phyloP scores from a whole-genome alignment of 2,113 vertebrate genomes.

The Pseudorhombus dupliciocellatus region DNA sequence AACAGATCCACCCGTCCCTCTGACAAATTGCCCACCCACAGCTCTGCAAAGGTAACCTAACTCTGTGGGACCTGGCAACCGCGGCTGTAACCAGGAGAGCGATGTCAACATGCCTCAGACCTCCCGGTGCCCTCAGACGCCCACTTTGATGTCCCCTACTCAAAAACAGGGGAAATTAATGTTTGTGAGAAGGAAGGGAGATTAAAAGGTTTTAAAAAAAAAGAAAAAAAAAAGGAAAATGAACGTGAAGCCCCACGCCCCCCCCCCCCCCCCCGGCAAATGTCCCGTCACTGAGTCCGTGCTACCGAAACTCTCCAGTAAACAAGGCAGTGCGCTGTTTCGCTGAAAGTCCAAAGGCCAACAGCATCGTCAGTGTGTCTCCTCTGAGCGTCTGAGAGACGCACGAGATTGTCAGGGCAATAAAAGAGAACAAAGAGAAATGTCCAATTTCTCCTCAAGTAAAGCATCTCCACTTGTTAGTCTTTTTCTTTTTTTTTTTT shows the following conservation, averaged over 20 bases:
- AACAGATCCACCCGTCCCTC: too few species aligned
- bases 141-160: conserved; percentile 44
- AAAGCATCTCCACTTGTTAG: neutral
- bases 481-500: too few species aligned
- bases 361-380: neutral
- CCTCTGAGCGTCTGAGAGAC: conserved; percentile 15
- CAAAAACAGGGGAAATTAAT: conserved; percentile 14
- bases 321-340: conserved; percentile 3
- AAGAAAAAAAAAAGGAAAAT: neutral
- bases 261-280: conserved; percentile 14
- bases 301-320: conserved; percentile 2
- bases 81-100: conserved; percentile 37
- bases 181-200: conserved; percentile 11
- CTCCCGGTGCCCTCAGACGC: conserved; percentile 34
- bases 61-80: neutral
- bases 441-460: neutral
- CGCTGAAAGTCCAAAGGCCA: neutral
- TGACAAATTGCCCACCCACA: neutral
- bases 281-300: neutral
- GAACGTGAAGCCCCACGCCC: conserved; percentile 6
- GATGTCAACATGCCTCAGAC: conserved; percentile 36
- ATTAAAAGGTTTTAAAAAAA: neutral
- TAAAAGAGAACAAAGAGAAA: conserved; percentile 29
- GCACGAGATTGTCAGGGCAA: conserved; percentile 69
- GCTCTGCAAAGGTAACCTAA: neutral